Base-by-base conservation (phyloP, 2,113 vertebrate genomes). In the Meriones unguiculatus region DNA sequence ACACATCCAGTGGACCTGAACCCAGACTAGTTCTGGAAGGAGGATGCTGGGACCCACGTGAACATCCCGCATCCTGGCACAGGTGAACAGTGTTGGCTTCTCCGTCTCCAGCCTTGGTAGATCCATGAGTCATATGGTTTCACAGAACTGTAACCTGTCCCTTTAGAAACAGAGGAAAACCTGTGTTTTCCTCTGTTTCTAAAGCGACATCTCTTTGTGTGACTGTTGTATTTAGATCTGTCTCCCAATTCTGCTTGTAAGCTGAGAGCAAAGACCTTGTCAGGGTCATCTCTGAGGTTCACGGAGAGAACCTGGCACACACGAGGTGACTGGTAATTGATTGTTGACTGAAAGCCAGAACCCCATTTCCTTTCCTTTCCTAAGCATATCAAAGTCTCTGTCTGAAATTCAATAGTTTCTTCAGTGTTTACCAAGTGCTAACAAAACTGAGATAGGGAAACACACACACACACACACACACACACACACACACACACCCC, bases 331-430 rank as follows among this genome's bases (percentile, higher is more conserved):
- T 32, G 78, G 17, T 5, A 77, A 86, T 64, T 72, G 38, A 64
- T 30, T 93, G 59, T 12, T 89, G 67, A 78, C 92, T 35, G 62
- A 97, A 92, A 76, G 85, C 7, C 62, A 82, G 30, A 57, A 57
- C 28, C 88, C 59, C 7, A 64, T 84, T 90, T 93, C 52, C n/a
- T 78, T 70, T 72, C 72, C 73, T 94, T 52, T 12, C n/a, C 32
- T 64, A 76, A 41, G 18, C 35, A 90, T 89, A 95, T 62, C 57
- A 87, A 91, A 81, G 81, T 50, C 94, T 93, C 64, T 90, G 89
- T 85, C 57, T 90, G 81, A 86, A 96, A 78, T 17, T 7, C n/a
- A 52, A 89, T 11, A 7, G 3, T 75, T 94, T 25, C 46, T 80
- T 91, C 2, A 69, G 20, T 62, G 46, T 93, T 94, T 75, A 87